These are phyloP conservation scores for Liasis olivaceus DNA, from an alignment of 2,797 vertebrate species.

Conservation along the genomic window DNA sequence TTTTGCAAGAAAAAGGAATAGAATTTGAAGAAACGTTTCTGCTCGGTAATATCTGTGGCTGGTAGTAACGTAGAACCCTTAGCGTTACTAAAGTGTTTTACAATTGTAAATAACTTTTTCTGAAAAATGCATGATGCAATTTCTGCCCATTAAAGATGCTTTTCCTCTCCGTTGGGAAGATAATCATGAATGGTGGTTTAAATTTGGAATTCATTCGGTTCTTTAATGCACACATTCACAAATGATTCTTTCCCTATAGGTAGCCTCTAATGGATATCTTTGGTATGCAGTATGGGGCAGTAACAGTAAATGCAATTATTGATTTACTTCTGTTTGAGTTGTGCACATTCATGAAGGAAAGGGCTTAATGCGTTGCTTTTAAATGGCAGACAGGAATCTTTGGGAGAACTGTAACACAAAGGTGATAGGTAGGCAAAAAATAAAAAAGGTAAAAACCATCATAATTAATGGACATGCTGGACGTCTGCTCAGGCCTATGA, in stretches of 20 bases:
- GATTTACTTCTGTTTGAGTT: constrained; percentile 31
- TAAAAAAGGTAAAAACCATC: constrained; percentile 17
- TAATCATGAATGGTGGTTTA: background rate
- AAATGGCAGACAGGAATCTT: constrained; percentile 10
- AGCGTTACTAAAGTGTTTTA: background rate
- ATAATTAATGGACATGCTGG: constrained; percentile 12
- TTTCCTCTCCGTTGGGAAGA: background rate
- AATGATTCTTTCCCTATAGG: constrained; percentile 11
- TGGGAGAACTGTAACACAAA: constrained; percentile 8
- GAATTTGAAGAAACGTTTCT: background rate
- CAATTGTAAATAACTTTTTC: background rate
- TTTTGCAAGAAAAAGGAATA: background rate
- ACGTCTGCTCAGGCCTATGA: constrained; percentile 13
- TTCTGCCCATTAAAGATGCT: background rate
- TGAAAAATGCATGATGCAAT: background rate
- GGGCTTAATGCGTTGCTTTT: constrained; percentile 32
- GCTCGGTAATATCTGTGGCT: background rate
- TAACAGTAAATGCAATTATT: constrained; percentile 17
- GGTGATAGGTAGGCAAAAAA: background rate
- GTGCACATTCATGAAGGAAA: constrained; percentile 1
- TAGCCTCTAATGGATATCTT: constrained; percentile 16
- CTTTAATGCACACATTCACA: background rate
- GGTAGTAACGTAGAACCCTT: background rate
- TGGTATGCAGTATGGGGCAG: background rate
- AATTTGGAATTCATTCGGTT: constrained; percentile 11